Conservation (phyloP, 2,113 vertebrate species). For the Cynocephalus volans region DNA sequence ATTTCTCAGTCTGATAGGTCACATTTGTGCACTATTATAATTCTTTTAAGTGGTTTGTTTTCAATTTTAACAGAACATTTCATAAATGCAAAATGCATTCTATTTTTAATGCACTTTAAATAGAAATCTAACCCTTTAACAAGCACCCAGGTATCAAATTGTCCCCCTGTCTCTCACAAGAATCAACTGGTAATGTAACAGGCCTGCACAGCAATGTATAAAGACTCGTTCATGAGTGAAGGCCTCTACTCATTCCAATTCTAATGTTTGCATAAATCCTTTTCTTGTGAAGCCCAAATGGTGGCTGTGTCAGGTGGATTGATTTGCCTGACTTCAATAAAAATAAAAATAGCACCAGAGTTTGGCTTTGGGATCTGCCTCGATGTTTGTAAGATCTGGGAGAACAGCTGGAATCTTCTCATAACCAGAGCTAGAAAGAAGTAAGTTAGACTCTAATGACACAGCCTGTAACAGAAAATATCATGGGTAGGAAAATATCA, state of each 20-base stretch:
- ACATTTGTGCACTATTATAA: background rate
- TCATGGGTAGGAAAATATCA: too few relatives aligned
- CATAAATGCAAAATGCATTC: slow-evolving; percentile 29
- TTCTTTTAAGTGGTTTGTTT: slow-evolving; percentile 59
- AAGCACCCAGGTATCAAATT: background rate
- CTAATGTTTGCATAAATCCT: background rate
- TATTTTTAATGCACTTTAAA: background rate
- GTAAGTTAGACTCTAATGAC: background rate
- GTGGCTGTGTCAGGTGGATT: background rate
- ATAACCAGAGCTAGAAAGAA: background rate
- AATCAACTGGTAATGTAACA: background rate
- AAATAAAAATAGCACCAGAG: background rate
- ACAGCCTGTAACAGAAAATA: background rate
- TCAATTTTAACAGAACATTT: background rate
- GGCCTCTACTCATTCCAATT: background rate
- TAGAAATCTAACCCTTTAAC: background rate
- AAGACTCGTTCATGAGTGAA: background rate
- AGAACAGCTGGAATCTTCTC: background rate
- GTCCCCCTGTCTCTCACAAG: background rate
- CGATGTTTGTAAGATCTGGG: background rate
- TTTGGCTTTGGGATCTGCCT: background rate
- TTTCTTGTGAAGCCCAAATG: background rate
- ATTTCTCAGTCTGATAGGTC: background rate
- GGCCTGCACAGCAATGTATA: background rate
- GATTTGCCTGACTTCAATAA: background rate